Evolutionary conservation across 2,888 invertebrate genomes (phyloP).

Genomic region (Rapana venosa): DNA sequence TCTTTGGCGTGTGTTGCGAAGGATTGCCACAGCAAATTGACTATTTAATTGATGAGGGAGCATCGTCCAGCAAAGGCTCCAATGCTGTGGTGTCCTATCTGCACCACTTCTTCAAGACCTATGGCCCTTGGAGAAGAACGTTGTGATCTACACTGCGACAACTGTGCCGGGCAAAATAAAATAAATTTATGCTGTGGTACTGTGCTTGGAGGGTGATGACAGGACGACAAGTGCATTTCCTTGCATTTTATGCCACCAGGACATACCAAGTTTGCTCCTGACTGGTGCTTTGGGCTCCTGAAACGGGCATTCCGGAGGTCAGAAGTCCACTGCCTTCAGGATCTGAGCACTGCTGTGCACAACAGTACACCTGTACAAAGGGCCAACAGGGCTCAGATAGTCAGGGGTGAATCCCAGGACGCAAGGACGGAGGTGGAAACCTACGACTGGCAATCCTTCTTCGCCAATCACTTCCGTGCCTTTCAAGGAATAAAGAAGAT

Average conservation of each 20-base stretch:
- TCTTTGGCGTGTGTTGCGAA: conserved; percentile 44
- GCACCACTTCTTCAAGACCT: conserved; percentile 42
- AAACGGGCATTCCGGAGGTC: neutral
- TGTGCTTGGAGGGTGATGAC: neutral
- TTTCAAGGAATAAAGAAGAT: neutral
- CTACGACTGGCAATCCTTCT: neutral
- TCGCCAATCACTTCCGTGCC: neutral
- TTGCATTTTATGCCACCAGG: neutral
- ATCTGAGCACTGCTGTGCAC: conserved; percentile 32
- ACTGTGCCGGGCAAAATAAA: conserved; percentile 43
- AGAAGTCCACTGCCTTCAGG: conserved; percentile 12
- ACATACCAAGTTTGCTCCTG: neutral
- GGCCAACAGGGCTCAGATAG: conserved; percentile 47
- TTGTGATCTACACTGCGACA: conserved; percentile 26
- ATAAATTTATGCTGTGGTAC: conserved; percentile 23
- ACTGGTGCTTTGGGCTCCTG: conserved; percentile 23
- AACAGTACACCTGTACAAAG: conserved; percentile 37
- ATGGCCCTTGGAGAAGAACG: conserved; percentile 38
- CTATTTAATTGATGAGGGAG: conserved; percentile 58
- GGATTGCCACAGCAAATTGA: conserved; percentile 51
- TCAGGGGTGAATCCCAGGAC: neutral
- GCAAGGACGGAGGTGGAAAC: neutral
- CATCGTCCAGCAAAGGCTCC: conserved; percentile 42
- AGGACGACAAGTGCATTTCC: neutral
- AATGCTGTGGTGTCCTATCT: conserved; percentile 41